Conservation (phyloP, 2,113 vertebrate genomes). For the Natator depressus region DNA sequence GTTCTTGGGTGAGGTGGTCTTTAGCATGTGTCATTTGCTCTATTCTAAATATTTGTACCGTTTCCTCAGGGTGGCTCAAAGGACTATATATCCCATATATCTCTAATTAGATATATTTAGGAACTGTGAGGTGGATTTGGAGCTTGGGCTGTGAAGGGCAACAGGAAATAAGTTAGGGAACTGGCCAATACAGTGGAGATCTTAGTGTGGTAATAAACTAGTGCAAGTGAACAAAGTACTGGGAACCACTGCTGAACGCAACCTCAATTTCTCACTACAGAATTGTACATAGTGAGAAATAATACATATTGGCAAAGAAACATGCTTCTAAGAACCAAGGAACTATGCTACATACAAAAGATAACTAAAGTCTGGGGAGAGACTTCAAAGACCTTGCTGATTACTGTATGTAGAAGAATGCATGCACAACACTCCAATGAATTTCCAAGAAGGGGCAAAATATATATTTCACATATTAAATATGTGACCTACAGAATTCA, state of each 20-base stretch:
- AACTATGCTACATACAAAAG: not conserved
- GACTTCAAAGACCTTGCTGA: not conserved
- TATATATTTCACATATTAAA: constrained; percentile 10
- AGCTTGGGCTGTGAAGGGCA: constrained; percentile 63
- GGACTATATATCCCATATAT: constrained; percentile 59
- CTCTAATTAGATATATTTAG: constrained; percentile 49
- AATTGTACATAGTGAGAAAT: constrained; percentile 49
- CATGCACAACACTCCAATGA: constrained; percentile 31
- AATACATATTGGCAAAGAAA: constrained; percentile 69
- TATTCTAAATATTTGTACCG: constrained; percentile 63
- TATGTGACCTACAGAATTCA: constrained; percentile 64
- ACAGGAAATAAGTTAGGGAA: constrained; percentile 64
- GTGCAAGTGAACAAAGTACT: constrained; percentile 73
- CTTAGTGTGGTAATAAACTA: constrained; percentile 54
- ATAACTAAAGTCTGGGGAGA: not conserved
- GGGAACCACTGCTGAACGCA: constrained; percentile 69
- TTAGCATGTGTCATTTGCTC: constrained; percentile 28
- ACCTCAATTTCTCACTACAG: constrained; percentile 54
- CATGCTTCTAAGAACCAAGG: constrained; percentile 21
- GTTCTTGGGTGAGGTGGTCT: constrained; percentile 34
- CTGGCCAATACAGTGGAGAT: constrained; percentile 51
- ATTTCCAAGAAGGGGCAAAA: constrained; percentile 55
- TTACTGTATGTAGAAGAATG: not conserved
- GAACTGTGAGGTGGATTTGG: constrained; percentile 63
- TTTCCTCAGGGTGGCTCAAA: constrained; percentile 65